These are phyloP conservation scores for Myotis planiceps DNA, from an alignment of 2,797 vertebrate genomes.

Conservation along the genomic window DNA sequence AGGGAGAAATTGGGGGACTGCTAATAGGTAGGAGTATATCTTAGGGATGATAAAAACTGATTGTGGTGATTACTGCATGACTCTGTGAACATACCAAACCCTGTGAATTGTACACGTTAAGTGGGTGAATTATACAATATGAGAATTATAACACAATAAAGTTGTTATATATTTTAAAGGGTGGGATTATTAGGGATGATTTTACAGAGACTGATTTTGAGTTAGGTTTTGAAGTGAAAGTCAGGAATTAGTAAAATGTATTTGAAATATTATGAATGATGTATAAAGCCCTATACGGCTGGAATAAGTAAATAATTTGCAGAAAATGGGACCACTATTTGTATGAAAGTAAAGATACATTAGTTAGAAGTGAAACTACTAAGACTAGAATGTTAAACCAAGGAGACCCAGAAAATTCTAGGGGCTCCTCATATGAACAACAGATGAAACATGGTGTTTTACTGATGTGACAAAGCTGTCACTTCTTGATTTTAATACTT, in stretches of 20 bases:
- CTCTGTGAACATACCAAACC: background rate
- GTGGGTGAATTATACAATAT: background rate
- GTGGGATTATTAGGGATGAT: background rate
- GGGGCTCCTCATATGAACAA: background rate
- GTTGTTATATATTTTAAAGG: background rate
- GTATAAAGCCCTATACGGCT: background rate
- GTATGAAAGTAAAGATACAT: background rate
- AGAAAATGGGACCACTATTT: background rate
- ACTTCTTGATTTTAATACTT: conserved; percentile 40
- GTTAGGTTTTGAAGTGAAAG: background rate
- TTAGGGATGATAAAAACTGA: conserved; percentile 6
- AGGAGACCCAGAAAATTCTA: background rate
- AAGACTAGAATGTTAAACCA: background rate
- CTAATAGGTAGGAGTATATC: background rate
- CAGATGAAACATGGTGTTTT: background rate
- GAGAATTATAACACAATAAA: conserved; percentile 40
- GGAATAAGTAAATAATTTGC: background rate
- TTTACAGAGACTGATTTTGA: background rate
- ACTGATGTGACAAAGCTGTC: background rate
- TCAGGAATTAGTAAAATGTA: conserved; percentile 42
- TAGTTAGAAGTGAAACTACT: background rate
- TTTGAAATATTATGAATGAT: conserved; percentile 1
- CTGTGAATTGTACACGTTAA: background rate
- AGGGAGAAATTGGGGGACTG: background rate
- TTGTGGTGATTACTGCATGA: background rate